A percentile compares a stretch with the other conserved stretches of the same genome.
These are phyloP conservation scores for Zaprionus ghesquierei DNA, from an alignment of 1,140 invertebrate species.

Conservation along the genomic window DNA sequence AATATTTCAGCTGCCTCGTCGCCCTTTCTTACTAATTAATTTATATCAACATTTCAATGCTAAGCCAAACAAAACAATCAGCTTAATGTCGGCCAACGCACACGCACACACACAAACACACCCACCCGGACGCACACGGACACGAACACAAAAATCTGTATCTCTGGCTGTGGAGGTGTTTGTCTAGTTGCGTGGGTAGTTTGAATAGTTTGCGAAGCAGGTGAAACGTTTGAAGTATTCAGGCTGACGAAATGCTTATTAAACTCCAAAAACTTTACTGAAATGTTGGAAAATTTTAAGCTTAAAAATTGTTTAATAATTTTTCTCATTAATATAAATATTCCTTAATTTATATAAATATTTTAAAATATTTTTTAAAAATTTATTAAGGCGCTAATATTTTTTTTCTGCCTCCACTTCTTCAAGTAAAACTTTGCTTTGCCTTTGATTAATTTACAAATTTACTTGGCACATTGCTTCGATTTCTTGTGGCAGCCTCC, in stretches of 20 bases:
- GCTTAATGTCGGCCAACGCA: constrained; percentile 68
- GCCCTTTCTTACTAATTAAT: constrained; percentile 74
- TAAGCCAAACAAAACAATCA: constrained; percentile 79
- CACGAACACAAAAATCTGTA: constrained; percentile 3
- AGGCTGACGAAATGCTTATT: too few relatives aligned
- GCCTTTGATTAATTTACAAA: constrained; percentile 8
- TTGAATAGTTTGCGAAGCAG: background rate
- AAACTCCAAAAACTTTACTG: too few relatives aligned
- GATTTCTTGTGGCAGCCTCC: constrained; percentile 31
- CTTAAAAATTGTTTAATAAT: background rate
- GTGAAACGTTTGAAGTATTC: too few relatives aligned
- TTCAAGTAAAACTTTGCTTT: background rate
- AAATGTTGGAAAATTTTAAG: background rate
- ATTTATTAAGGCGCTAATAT: background rate
- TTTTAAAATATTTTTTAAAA: background rate
- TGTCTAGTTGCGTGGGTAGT: background rate
- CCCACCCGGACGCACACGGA: background rate
- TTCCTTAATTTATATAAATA: background rate
- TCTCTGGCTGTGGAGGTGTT: background rate
- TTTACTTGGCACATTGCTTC: constrained; percentile 1
- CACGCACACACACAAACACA: constrained; percentile 9
- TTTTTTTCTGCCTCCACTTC: background rate
- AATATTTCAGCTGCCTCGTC: constrained; percentile 47
- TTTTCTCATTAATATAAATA: background rate
- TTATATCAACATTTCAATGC: constrained; percentile 81